Evolutionary conservation across 1,140 invertebrate species (phyloP).

Genomic region (Homalodisca vitripennis): DNA sequence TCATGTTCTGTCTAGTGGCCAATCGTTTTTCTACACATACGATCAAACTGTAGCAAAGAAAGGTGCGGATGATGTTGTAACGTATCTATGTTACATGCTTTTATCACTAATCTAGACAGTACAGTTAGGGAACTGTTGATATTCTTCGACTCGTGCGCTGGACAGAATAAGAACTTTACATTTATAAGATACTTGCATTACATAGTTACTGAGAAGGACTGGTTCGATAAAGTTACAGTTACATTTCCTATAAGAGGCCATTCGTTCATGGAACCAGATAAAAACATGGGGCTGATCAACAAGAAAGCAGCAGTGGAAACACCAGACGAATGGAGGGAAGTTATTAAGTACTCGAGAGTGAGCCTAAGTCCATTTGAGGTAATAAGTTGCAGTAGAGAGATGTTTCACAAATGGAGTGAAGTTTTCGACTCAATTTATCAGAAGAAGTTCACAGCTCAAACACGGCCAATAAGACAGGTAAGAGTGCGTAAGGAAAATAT

Average conservation of each 20-base stretch:
- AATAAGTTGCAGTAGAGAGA: constrained; percentile 27
- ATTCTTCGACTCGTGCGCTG: constrained; percentile 38
- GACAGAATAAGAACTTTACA: constrained; percentile 28
- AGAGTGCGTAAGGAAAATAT: too few species aligned
- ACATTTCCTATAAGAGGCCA: constrained; percentile 38
- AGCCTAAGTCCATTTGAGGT: constrained; percentile 27
- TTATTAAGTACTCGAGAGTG: constrained; percentile 20
- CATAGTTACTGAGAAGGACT: constrained; percentile 33
- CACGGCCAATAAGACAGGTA: too few species aligned
- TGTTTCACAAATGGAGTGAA: too few species aligned
- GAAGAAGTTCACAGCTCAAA: too few species aligned
- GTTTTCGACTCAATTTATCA: too few species aligned
- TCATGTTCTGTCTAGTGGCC: constrained; percentile 17
- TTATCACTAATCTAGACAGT: constrained; percentile 29
- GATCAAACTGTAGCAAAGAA: constrained; percentile 34
- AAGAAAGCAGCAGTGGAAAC: constrained; percentile 31
- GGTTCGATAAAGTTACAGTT: constrained; percentile 31
- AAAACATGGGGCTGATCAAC: constrained; percentile 35
- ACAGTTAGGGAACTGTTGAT: constrained; percentile 32
- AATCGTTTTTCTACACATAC: constrained; percentile 31
- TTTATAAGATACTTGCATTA: constrained; percentile 35
- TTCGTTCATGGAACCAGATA: constrained; percentile 37
- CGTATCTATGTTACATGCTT: constrained; percentile 32
- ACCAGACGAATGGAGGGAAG: constrained; percentile 33
- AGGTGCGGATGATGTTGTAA: constrained; percentile 30